phyloP scores from a whole-genome alignment of 2,797 vertebrate species.

The Margarornis squamiger region DNA sequence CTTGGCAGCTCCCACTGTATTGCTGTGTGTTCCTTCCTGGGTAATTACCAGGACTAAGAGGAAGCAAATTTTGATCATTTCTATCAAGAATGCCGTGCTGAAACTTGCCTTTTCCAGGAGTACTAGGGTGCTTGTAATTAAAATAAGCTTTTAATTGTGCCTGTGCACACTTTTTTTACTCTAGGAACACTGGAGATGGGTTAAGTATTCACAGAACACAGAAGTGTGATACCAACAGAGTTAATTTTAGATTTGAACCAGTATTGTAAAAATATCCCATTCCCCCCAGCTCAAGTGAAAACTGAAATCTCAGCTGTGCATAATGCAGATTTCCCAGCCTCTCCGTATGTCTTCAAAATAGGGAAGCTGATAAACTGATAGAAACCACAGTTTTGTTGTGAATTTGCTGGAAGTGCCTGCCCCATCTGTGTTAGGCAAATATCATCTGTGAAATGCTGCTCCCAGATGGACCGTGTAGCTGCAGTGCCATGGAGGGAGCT shows the following conservation, averaged over 20 bases:
- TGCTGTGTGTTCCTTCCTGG: neutral
- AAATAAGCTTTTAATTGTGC: conserved; percentile 15
- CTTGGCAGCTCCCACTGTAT: neutral
- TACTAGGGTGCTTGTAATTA: neutral
- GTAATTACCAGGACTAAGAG: conserved; percentile 24
- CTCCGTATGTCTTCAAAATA: neutral
- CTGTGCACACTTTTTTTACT: neutral
- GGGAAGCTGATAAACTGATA: neutral
- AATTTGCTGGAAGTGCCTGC: neutral
- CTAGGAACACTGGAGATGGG: neutral
- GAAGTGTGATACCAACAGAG: neutral
- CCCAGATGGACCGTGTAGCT: neutral
- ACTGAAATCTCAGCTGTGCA: neutral
- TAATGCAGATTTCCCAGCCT: neutral
- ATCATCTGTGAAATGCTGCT: neutral
- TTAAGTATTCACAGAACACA: neutral
- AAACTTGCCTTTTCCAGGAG: conserved; percentile 23
- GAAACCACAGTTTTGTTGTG: neutral
- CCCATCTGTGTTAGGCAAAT: neutral
- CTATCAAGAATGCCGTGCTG: neutral
- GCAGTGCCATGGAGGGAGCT: neutral
- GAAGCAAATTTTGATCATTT: conserved; percentile 6
- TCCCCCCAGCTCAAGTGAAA: neutral
- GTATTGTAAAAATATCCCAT: neutral
- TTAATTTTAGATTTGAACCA: neutral